These are phyloP conservation scores for Morpho helenor DNA, from an alignment of 2,888 invertebrate species.

Conservation along the genomic window DNA sequence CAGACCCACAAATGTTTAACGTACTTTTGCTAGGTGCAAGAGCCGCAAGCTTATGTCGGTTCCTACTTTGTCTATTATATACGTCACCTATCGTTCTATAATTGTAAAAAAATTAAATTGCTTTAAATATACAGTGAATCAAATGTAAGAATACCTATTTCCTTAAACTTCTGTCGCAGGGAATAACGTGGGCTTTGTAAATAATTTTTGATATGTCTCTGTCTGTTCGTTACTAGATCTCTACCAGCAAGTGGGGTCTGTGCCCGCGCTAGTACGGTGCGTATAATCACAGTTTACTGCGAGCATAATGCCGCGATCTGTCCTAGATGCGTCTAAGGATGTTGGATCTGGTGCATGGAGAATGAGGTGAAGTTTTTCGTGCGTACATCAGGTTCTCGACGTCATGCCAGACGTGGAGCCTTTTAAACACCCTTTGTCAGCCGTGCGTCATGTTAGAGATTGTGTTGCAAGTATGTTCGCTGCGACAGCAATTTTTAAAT, in stretches of 20 bases:
- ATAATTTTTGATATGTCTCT: too few relatives aligned
- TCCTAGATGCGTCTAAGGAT: conserved; percentile 29
- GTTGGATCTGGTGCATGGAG: conserved; percentile 18
- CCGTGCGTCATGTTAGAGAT: not conserved
- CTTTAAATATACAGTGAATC: too few relatives aligned
- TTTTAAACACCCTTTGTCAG: conserved; percentile 1
- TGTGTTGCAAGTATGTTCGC: not conserved
- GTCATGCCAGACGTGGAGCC: conserved; percentile 13
- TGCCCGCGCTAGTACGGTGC: conserved; percentile 41
- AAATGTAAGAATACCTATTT: too few relatives aligned
- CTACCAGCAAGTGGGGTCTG: conserved; percentile 36
- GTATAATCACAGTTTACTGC: conserved; percentile 58
- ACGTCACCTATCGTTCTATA: too few relatives aligned
- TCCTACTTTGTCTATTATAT: too few relatives aligned
- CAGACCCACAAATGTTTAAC: too few relatives aligned
- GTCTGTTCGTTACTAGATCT: conserved; percentile 16
- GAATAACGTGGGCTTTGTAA: too few relatives aligned
- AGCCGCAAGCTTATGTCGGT: too few relatives aligned
- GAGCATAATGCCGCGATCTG: conserved; percentile 47
- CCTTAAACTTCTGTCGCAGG: too few relatives aligned
- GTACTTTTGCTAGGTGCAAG: too few relatives aligned
- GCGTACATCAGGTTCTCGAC: conserved; percentile 7
- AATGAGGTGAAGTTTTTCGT: conserved; percentile 20
- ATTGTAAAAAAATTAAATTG: too few relatives aligned
- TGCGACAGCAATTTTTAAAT: not conserved